Evolutionary conservation across 2,888 invertebrate species (phyloP).

Genomic region (Chrysolina americana): DNA sequence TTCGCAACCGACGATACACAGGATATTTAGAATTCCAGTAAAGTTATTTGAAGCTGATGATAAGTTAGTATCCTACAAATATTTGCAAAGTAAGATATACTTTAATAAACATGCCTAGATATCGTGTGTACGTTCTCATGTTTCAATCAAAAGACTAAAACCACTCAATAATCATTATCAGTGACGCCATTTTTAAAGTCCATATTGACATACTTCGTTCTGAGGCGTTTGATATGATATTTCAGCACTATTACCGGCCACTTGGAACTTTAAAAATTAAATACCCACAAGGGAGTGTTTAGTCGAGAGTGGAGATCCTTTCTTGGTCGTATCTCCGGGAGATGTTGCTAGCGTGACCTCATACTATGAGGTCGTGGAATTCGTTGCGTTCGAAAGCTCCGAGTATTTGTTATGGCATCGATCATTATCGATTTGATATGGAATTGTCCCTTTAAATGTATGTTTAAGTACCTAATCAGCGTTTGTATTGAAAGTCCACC

Average conservation of each 20-base stretch:
- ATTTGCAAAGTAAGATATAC: conserved; percentile 52
- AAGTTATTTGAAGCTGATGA: conserved; percentile 46
- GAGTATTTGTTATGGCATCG: not conserved
- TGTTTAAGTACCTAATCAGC: not conserved
- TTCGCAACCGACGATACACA: conserved; percentile 31
- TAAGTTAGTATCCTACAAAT: conserved; percentile 49
- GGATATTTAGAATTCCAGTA: conserved; percentile 47
- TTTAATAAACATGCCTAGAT: conserved; percentile 49
- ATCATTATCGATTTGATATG: not conserved
- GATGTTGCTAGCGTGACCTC: not conserved
- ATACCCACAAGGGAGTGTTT: conserved; percentile 25
- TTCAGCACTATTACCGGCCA: conserved; percentile 14
- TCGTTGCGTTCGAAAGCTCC: not conserved
- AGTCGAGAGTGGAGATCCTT: not conserved
- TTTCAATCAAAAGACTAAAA: conserved; percentile 50
- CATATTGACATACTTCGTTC: conserved; percentile 38
- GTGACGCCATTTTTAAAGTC: conserved; percentile 48
- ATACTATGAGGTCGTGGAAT: not conserved
- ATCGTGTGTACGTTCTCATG: conserved; percentile 48
- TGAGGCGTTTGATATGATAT: conserved; percentile 10
- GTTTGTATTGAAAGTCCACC: too few species aligned
- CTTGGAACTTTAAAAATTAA: conserved; percentile 32
- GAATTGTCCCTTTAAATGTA: not conserved
- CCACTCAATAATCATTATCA: conserved; percentile 44
- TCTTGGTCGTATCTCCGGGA: not conserved